These are phyloP conservation scores for Notothenia coriiceps DNA, from an alignment of 2,113 vertebrate species.

Conservation along the genomic window DNA sequence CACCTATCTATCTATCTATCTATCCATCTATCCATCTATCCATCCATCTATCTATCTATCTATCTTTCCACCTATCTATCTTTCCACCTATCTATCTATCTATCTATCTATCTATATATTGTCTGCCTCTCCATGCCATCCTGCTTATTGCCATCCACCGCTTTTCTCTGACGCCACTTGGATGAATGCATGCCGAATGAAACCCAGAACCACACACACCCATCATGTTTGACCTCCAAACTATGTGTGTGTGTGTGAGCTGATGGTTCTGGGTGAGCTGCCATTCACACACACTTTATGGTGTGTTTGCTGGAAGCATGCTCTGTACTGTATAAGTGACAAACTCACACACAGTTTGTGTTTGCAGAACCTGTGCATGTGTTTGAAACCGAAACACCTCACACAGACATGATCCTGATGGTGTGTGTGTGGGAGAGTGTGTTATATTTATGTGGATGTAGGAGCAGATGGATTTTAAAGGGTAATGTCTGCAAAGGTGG, in stretches of 20 bases:
- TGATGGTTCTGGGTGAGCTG: conserved; percentile 48
- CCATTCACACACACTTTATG: neutral
- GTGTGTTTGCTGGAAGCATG: conserved; percentile 40
- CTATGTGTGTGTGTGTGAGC: conserved; percentile 15
- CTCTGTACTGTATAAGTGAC: neutral
- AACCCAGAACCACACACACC: conserved; percentile 34
- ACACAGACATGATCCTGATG: neutral
- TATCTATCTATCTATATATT: neutral
- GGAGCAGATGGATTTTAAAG: conserved; percentile 5
- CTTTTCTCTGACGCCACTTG: conserved; percentile 32
- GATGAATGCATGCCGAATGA: conserved; percentile 50
- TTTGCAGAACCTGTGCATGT: conserved; percentile 40
- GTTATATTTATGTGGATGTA: conserved; percentile 7
- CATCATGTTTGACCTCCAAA: neutral
- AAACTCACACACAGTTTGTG: conserved; percentile 21
- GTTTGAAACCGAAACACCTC: neutral
- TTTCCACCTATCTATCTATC: neutral
- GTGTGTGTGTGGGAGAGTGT: conserved; percentile 4
- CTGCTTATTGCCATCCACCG: conserved; percentile 60
- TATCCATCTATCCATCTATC: neutral
- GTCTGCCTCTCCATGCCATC: conserved; percentile 31
- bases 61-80: conserved; percentile 1
- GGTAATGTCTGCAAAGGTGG: neutral
- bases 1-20: neutral
- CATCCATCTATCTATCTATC: neutral